These are phyloP conservation scores for Cebus imitator DNA, from an alignment of 2,113 vertebrate genomes.

Conservation along the genomic window DNA sequence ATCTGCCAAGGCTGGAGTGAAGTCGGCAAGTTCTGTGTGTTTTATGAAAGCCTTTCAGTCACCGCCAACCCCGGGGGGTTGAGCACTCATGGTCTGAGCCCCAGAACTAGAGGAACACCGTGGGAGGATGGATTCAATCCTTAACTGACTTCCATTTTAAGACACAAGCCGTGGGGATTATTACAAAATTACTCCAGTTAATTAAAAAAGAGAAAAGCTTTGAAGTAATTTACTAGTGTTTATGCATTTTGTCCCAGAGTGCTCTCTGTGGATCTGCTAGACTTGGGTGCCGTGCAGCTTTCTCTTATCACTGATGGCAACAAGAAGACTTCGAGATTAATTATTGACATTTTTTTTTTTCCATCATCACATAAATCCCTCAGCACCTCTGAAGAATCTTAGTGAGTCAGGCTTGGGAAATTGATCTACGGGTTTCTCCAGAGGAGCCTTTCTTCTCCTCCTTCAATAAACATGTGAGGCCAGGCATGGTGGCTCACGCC, in stretches of 20 bases:
- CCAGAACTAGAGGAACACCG: neutral
- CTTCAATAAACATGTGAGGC: neutral
- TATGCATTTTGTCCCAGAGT: conserved; percentile 71
- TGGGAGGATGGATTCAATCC: neutral
- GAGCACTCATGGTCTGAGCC: neutral
- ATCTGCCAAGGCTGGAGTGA: neutral
- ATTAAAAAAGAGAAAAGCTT: conserved; percentile 78
- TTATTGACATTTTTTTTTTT: conserved; percentile 75
- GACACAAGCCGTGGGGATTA: conserved; percentile 41
- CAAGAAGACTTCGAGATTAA: conserved; percentile 70
- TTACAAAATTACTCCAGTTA: conserved; percentile 77
- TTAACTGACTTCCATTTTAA: neutral
- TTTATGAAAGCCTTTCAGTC: neutral
- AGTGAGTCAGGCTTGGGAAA: conserved; percentile 59
- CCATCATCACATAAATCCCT: conserved; percentile 57
- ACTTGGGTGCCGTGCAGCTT: conserved; percentile 55
- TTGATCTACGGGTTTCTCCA: conserved; percentile 56
- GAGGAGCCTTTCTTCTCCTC: conserved; percentile 39
- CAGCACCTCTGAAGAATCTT: conserved; percentile 58
- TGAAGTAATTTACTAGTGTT: conserved; percentile 75
- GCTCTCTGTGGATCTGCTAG: conserved; percentile 70
- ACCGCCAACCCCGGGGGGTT: neutral
- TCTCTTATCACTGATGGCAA: conserved; percentile 45
- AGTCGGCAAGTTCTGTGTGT: neutral
- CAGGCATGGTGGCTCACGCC: too few species aligned